These are phyloP conservation scores for Ormyrus nitidulus DNA, from an alignment of 2,888 invertebrate genomes.

Conservation along the genomic window DNA sequence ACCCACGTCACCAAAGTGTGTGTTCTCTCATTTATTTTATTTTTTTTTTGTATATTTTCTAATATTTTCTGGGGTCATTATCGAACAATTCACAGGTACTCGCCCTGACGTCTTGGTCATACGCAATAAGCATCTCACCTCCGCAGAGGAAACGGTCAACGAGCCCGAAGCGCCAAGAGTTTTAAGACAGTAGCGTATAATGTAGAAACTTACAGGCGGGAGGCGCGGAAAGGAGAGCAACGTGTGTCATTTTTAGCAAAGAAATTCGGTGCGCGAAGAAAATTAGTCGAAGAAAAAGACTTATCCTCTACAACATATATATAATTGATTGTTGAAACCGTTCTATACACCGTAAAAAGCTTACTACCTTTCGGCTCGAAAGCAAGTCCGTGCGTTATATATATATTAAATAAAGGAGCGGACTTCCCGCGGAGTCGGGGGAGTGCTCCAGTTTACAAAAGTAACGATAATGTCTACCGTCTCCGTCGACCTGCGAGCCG, in stretches of 20 bases:
- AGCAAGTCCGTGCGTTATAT: too few relatives aligned
- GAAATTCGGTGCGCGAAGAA: conserved; percentile 6
- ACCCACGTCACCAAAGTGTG: conserved; percentile 25
- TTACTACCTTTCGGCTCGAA: too few relatives aligned
- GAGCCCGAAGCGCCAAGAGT: not conserved
- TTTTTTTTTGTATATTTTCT: not conserved
- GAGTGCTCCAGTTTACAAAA: too few relatives aligned
- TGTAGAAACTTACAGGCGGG: conserved; percentile 22
- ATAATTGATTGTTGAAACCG: too few relatives aligned
- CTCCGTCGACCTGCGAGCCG: conserved; percentile 14
- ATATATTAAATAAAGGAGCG: too few relatives aligned
- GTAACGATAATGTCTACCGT: not conserved
- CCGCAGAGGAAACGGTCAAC: not conserved
- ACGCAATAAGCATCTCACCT: conserved; percentile 26
- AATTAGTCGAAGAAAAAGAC: not conserved
- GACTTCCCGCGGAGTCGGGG: too few relatives aligned
- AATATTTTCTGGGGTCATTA: conserved; percentile 43
- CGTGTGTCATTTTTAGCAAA: not conserved
- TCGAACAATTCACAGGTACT: conserved; percentile 56
- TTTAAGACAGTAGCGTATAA: conserved; percentile 6
- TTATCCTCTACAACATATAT: too few relatives aligned
- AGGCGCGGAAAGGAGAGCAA: not conserved
- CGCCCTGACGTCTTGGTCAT: conserved; percentile 48
- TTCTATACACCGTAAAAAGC: too few relatives aligned
- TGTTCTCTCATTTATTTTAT: conserved; percentile 4